Evolutionary conservation across 2,888 invertebrate species (phyloP).

Genomic region (Pyralis farinalis): DNA sequence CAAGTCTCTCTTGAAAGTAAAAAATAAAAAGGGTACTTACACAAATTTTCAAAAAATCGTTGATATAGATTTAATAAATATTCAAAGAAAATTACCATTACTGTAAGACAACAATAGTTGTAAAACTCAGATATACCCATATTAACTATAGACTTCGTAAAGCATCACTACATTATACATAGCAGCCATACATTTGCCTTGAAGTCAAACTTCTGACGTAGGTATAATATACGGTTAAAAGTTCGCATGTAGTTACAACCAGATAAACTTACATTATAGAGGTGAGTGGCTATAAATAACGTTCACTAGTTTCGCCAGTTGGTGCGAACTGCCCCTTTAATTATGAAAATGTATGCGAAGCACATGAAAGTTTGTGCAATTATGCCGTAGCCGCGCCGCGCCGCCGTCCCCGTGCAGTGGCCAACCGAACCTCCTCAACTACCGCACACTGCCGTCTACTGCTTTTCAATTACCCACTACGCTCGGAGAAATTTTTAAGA

Average conservation of each 20-base stretch:
- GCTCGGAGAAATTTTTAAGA: conserved; percentile 52
- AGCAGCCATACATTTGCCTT: conserved; percentile 11
- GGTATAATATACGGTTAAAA: conserved; percentile 22
- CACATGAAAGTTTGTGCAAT: conserved; percentile 79
- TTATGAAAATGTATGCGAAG: conserved; percentile 79
- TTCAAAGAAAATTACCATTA: no score
- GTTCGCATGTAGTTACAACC: conserved; percentile 22
- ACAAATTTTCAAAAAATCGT: no score
- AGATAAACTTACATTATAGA: conserved; percentile 44
- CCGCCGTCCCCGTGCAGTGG: conserved; percentile 47
- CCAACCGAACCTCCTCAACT: conserved; percentile 62
- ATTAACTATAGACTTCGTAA: no score
- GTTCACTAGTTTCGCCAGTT: conserved; percentile 53
- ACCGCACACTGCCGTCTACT: conserved; percentile 53
- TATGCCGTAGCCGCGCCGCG: conserved; percentile 54
- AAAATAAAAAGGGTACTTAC: no score
- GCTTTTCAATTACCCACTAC: conserved; percentile 69
- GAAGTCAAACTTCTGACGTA: conserved; percentile 21
- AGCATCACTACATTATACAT: not conserved
- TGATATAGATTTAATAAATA: no score
- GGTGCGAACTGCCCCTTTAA: conserved; percentile 72
- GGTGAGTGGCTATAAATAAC: conserved; percentile 61
- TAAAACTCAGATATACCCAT: no score
- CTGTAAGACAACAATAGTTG: no score
- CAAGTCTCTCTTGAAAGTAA: no score